Base-by-base conservation (phyloP, 2,113 vertebrate genomes). In the Pardalotus punctatus region DNA sequence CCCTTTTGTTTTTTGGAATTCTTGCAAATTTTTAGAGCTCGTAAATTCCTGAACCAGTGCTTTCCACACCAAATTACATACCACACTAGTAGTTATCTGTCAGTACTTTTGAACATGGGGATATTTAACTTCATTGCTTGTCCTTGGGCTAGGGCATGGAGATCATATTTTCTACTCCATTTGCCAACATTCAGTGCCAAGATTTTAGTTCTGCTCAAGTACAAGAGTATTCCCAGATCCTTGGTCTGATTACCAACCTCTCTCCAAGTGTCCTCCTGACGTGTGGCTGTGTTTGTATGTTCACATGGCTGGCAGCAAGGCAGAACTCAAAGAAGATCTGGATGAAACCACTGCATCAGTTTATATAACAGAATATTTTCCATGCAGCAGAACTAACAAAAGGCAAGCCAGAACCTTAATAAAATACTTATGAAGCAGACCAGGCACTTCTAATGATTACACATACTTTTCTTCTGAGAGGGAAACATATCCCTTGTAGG, bases 341-440 rank as follows among this genome's bases (percentile, higher is more conserved):
- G 89, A 85, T 72, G 56, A 89, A 93, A 89, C 81, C 4, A 1
- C 65, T 76, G 31, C 69, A 95, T 36, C 64, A 61, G 69, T 91
- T 91, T 94, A 92, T 19, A 3, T 87, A 93, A 95, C 65, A 86
- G 71, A 95, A 56, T 95, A 94, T 94, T 96, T 96, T 94, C 93
- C 91, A 82, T 35, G 61, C 69, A 81, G 73, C 67, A 95, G 60
- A 95, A 92, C 79, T 78, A 92, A 90, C 66, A 96, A 91, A 96
- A 95, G 61, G 43, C 82, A 86, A 93, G 80, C 67, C 94, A 96
- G 58, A 87, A 62, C 66, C 76, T 84, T 88, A 95, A 96, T 93
- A 93, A 95, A 94, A 95, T 86, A 92, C 89, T 93, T 93, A 90
- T 14, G 77, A 95, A 95, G 86, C 79, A 90, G 77, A 83, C 14